Evolutionary conservation across 2,113 vertebrate species (phyloP), one percentile per base, ranked within the genome.

Genomic region (Perca fluviatilis): DNA sequence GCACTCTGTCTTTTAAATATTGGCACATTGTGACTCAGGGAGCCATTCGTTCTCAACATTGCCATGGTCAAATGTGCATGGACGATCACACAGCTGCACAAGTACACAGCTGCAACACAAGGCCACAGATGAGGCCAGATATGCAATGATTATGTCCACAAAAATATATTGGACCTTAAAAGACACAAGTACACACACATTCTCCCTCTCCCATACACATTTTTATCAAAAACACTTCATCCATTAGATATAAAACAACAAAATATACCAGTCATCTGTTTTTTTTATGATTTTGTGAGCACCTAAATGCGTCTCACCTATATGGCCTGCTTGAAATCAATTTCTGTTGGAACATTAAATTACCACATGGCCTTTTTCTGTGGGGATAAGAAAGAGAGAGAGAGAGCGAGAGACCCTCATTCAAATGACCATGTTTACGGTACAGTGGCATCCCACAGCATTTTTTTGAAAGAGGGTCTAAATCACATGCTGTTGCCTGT

Each of bases 1-100:
- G 63, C 73, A 86, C 85, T 94, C 79, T 79, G 73, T 91, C 86
- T 92, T 92, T 91, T 83, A 85, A 92, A 84, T 82, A 71, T 79
- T 73, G 72, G 87, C 85, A 79, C 80, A 83, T 83, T 74, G 63
- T 6, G 18, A 80, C 81, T 87, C 58, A 43, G 49, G 57, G 69
- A 86, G 67, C 36, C 51, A 82, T 90, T 88, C 25, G 63, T 87
- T 89, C 60, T 56, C 27, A 72, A 30, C 60, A 67, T 16, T 18
- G 12, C 57, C 15, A 66, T 43, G 40, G 54, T 81, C 70, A 88
- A 77, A 70, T 43, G 33, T 60, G 67, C 56, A 57, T 18, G 10
- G 30, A 46, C 46, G 23, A 51, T 79, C 19, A 66, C 54, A 68
- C 40, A 77, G 73, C 43, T 61, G 53, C 68, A 68, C 11, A 36